phyloP scores from a whole-genome alignment of 1,140 invertebrate genomes.

The Drosophila pandora region DNA sequence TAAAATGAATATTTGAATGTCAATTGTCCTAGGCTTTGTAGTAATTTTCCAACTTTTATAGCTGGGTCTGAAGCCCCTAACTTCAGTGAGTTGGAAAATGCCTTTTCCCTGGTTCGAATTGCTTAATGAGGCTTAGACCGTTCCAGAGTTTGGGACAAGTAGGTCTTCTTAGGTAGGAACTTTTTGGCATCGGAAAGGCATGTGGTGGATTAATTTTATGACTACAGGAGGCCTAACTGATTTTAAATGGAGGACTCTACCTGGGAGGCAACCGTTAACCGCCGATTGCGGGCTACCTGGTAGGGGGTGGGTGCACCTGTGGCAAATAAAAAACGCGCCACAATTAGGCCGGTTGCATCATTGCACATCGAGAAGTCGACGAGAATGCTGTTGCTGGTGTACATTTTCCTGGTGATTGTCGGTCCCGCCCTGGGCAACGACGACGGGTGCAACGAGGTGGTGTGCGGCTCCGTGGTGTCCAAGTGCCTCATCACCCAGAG shows the following conservation, averaged over 20 bases:
- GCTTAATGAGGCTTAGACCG: not conserved
- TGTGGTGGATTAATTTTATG: not conserved
- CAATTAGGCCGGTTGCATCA: not conserved
- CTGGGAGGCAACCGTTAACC: not conserved
- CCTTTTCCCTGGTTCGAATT: not conserved
- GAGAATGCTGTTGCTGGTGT: not conserved
- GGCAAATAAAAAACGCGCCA: not conserved
- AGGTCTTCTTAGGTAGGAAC: not conserved
- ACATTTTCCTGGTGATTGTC: slow-evolving; percentile 7
- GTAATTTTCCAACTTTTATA: too few relatives aligned
- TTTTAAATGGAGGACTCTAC: slow-evolving; percentile 1
- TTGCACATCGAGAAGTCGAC: not conserved
- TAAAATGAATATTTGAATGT: too few relatives aligned
- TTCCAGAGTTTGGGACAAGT: not conserved
- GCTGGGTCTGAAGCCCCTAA: too few relatives aligned
- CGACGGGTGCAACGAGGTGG: slow-evolving; percentile 78
- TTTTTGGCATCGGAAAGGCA: not conserved
- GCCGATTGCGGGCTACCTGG: not conserved
- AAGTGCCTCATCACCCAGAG: slow-evolving; percentile 98
- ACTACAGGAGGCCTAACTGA: not conserved
- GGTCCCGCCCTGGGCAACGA: slow-evolving; percentile 22
- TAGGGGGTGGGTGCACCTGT: not conserved
- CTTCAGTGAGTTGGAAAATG: not conserved
- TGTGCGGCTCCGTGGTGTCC: slow-evolving; percentile 91
- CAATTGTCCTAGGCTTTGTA: too few relatives aligned